Base-by-base conservation (phyloP, 2,797 vertebrate species). In the Spinus pinus region DNA sequence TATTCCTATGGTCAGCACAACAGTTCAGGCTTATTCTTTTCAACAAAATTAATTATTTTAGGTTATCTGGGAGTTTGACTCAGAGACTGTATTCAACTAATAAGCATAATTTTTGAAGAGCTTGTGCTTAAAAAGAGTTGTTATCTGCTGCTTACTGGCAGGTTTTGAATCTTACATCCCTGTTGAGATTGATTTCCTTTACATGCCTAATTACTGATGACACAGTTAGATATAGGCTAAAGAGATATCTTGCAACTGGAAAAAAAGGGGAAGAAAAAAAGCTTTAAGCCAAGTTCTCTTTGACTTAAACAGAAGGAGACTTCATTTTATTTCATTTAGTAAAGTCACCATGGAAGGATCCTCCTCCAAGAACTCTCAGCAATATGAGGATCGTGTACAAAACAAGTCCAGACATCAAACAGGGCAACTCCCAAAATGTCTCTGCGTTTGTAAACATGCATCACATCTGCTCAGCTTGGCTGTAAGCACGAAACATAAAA, bases 381-480 rank as follows among this genome's bases (percentile, higher is more conserved):
- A 92, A 27, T 91, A 56, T 47, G 41, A 93, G 37, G 24, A 91
- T 66, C 71, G 77, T 91, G 85, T 95, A 77, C 87, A 88, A 88
- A 96, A 96, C 95, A 97, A 94, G 94, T 80, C 80, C 89, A 96
- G 94, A 93, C 94, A 95, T 93, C 91, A 93, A 94, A 94, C 78
- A 88, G 47, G 93, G 87, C 85, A 94, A 86, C 82, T 94, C 95
- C 94, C 94, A 56, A 93, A 79, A 93, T 90, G 89, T 91, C 91
- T 94, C 66, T 94, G 90, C 58, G 58, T 91, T 90, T 95, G 88
- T 95, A 96, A 96, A 95, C 82, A 91, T 65, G 77, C 86, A 96
- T 91, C 90, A 61, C 85, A 90, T 96, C 90, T 97, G 90, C 83
- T 93, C 83, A 77, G 46, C 71, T 86, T 94, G 90, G 77, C 89